Conservation (phyloP, 1,140 invertebrate genomes). For the Amphibalanus amphitrite region DNA sequence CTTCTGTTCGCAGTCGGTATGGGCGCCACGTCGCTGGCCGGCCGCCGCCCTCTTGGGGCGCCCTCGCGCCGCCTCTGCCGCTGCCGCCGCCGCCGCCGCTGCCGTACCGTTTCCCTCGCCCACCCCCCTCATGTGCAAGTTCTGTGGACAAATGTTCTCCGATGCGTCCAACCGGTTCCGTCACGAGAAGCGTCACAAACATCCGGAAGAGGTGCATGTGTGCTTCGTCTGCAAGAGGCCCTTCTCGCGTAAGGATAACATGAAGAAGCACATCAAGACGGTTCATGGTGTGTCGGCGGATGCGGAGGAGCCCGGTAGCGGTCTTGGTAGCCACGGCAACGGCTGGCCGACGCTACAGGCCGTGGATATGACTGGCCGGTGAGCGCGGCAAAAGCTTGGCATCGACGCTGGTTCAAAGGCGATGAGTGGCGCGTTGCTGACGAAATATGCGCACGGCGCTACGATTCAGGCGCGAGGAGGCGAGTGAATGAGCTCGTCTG, state of each 20-base stretch:
- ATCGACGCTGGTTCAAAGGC: too few species aligned
- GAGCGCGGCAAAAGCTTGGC: not conserved
- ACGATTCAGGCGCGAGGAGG: too few species aligned
- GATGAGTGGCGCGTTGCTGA: too few species aligned
- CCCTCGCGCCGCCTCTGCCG: not conserved
- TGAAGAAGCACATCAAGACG: slow-evolving; percentile 4
- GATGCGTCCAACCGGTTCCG: slow-evolving; percentile 4
- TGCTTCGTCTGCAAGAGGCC: slow-evolving; percentile 6
- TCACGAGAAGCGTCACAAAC: slow-evolving; percentile 3
- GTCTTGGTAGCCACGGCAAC: not conserved
- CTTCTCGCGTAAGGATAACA: slow-evolving; percentile 3
- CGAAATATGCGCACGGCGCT: too few species aligned
- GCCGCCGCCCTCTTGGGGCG: not conserved
- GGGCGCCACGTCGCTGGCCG: not conserved
- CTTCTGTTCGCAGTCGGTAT: not conserved
- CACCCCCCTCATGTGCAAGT: slow-evolving; percentile 6
- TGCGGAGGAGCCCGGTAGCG: not conserved
- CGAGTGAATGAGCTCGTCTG: too few species aligned
- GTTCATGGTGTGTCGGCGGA: not conserved
- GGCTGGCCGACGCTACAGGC: not conserved
- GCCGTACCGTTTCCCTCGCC: not conserved
- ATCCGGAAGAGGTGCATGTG: not conserved
- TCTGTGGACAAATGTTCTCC: slow-evolving; percentile 3
- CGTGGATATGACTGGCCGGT: not conserved
- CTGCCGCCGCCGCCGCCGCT: too few species aligned